Evolutionary conservation across 2,113 vertebrate genomes (phyloP).

Genomic region (Dipodomys ordii): DNA sequence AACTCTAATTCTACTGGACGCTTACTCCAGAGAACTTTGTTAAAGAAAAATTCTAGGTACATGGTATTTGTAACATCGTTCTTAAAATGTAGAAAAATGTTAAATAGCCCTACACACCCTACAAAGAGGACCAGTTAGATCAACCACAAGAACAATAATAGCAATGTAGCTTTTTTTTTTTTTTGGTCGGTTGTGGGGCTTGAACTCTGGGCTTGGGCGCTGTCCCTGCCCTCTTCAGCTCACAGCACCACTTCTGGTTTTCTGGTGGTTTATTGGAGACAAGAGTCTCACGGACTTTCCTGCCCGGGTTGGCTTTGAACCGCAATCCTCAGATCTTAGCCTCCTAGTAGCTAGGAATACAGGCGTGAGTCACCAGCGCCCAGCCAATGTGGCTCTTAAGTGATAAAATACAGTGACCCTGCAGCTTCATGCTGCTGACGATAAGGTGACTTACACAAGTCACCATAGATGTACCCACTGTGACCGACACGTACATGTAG

Average conservation of each 20-base stretch:
- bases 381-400: background rate
- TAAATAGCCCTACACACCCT: background rate
- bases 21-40: background rate
- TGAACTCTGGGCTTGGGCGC: too few species aligned
- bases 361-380: too few species aligned
- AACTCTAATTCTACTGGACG: background rate
- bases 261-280: too few species aligned
- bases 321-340: too few species aligned
- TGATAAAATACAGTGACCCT: background rate
- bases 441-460: conserved; percentile 13
- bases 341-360: too few species aligned
- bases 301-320: too few species aligned
- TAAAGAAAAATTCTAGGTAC: background rate
- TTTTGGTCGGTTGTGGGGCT: too few species aligned
- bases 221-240: too few species aligned
- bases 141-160: background rate
- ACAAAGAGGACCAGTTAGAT: conserved; percentile 8
- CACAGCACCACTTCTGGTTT: too few species aligned
- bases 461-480: background rate
- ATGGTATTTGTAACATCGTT: conserved; percentile 12
- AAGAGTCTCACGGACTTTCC: too few species aligned
- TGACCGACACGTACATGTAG: background rate
- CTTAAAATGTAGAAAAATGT: conserved; percentile 21
- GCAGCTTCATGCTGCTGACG: background rate
- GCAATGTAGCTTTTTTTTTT: background rate